phyloP scores from a whole-genome alignment of 2,113 vertebrate species.

The Lophotis ruficrista region DNA sequence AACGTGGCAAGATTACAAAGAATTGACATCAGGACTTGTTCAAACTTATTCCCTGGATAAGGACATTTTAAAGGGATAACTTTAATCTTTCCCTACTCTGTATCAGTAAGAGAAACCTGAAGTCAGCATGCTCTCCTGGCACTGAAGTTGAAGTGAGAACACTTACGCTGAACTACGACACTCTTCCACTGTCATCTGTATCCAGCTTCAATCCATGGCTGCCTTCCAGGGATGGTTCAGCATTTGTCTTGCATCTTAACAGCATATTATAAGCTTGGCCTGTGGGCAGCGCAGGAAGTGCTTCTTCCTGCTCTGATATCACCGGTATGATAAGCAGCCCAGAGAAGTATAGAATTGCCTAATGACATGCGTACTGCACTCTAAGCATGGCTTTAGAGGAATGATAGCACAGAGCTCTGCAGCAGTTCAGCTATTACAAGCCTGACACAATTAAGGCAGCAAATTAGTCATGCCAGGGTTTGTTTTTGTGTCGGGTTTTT shows the following conservation, averaged over 20 bases:
- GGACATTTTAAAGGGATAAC: not conserved
- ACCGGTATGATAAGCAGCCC: not conserved
- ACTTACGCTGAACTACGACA: too few species aligned
- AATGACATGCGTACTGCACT: not conserved
- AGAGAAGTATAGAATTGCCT: not conserved
- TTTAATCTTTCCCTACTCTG: not conserved
- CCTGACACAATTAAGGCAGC: not conserved
- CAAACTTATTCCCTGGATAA: not conserved
- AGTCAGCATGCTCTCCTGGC: rapidly evolving
- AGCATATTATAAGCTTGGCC: not conserved
- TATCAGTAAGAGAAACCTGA: not conserved
- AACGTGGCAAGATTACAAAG: not conserved
- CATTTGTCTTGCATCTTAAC: not conserved
- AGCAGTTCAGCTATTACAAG: not conserved
- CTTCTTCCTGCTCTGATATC: not conserved
- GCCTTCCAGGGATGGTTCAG: slow-evolving; percentile 5
- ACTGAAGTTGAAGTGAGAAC: not conserved
- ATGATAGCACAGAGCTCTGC: not conserved
- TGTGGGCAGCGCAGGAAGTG: not conserved
- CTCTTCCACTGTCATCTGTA: not conserved
- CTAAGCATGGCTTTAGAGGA: not conserved
- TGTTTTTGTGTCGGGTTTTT: not conserved
- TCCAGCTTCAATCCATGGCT: not conserved
- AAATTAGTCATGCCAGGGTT: not conserved
- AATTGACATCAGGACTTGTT: not conserved